These are phyloP conservation scores for Heliconius charithonia DNA, from an alignment of 2,888 invertebrate species.

Conservation along the genomic window DNA sequence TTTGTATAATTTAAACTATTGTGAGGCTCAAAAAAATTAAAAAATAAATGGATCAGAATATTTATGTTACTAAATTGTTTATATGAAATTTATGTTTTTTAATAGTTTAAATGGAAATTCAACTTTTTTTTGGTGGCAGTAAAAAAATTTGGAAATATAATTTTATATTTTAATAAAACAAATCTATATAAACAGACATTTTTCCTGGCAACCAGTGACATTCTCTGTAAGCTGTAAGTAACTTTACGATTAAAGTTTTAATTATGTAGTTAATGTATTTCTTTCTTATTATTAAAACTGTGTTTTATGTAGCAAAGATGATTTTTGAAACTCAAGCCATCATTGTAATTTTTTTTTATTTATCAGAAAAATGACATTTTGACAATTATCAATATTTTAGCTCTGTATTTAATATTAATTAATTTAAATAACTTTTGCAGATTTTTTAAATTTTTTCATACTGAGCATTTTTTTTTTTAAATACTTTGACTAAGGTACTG, in stretches of 20 bases:
- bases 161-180: background rate
- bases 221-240: too few relatives aligned
- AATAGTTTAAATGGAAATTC: background rate
- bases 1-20: slow-evolving; percentile 8
- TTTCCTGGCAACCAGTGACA: too few relatives aligned
- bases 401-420: background rate
- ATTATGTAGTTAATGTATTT: too few relatives aligned
- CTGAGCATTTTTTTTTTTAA: background rate
- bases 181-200: background rate
- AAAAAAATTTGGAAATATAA: too few relatives aligned
- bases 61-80: background rate
- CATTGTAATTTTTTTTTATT: background rate
- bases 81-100: background rate
- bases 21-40: background rate
- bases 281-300: too few relatives aligned
- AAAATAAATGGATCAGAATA: background rate
- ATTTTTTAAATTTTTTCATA: background rate
- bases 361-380: too few relatives aligned
- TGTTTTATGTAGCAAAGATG: too few relatives aligned
- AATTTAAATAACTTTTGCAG: background rate
- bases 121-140: background rate
- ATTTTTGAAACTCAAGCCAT: too few relatives aligned
- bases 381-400: background rate
- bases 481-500: background rate
- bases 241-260: too few relatives aligned